These are phyloP conservation scores for Tenrec ecaudatus DNA, from an alignment of 2,113 vertebrate species.

Conservation along the genomic window DNA sequence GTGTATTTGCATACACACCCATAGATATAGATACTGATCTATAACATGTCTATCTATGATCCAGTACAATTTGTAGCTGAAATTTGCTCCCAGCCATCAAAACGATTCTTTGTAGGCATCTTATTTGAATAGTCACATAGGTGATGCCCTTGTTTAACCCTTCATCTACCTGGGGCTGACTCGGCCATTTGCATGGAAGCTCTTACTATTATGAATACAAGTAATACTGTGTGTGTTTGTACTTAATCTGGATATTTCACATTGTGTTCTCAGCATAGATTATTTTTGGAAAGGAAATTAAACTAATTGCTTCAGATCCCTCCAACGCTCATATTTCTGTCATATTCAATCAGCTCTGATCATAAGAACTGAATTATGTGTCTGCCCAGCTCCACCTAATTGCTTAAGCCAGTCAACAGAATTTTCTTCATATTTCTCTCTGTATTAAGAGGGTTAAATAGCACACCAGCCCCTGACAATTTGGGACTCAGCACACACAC, in stretches of 20 bases:
- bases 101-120: background rate
- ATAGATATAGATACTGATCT: background rate
- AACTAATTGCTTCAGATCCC: background rate
- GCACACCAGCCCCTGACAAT: too few species aligned
- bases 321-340: background rate
- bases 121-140: background rate
- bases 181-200: background rate
- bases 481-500: background rate
- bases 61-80: background rate
- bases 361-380: background rate
- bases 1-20: background rate
- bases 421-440: conserved; percentile 14
- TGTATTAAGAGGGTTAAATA: background rate
- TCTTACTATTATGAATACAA: background rate
- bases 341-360: background rate
- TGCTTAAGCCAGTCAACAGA: background rate
- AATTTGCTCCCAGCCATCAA: background rate
- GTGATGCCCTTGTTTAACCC: background rate
- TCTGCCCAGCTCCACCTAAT: background rate
- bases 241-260: background rate
- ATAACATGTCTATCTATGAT: background rate
- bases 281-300: conserved; percentile 8
- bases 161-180: background rate
- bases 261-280: background rate
- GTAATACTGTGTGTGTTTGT: background rate